Conservation (phyloP, 2,888 invertebrate genomes). For the Scrobipalpa costella region DNA sequence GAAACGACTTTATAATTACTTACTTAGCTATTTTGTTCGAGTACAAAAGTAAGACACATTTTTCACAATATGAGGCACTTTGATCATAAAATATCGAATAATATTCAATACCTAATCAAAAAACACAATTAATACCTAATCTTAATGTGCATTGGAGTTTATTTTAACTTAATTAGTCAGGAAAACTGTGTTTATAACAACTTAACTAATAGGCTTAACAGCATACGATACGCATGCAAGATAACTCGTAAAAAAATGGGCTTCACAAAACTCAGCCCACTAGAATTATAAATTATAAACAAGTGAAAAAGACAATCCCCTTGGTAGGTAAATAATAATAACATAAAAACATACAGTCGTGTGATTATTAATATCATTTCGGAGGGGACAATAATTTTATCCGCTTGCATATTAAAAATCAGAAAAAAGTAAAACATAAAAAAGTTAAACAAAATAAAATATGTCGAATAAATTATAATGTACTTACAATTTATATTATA, state of each 20-base stretch:
- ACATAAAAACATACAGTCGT: too few species aligned
- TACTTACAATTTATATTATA: too few species aligned
- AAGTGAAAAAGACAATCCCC: constrained; percentile 9
- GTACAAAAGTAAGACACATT: constrained; percentile 6
- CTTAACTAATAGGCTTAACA: neutral
- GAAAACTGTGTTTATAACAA: neutral
- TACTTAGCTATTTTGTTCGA: constrained; percentile 25
- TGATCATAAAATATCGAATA: neutral
- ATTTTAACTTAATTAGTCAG: neutral
- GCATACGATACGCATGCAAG: constrained; percentile 1
- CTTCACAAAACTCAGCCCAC: constrained; percentile 23
- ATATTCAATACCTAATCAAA: too few species aligned
- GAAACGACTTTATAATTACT: constrained; percentile 27
- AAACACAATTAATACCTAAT: too few species aligned
- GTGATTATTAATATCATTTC: neutral
- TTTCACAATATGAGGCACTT: constrained; percentile 1
- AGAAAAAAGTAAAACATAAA: too few species aligned
- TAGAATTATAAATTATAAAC: constrained; percentile 10
- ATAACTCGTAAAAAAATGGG: constrained; percentile 18
- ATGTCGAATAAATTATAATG: too few species aligned
- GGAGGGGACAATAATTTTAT: too few species aligned
- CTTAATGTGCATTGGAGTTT: constrained; percentile 11
- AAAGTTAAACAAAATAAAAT: too few species aligned
- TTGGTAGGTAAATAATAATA: neutral
- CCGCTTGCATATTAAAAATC: too few species aligned